Conservation (phyloP, 2,888 invertebrate species). For the Cataglyphis rosenhaueri region DNA sequence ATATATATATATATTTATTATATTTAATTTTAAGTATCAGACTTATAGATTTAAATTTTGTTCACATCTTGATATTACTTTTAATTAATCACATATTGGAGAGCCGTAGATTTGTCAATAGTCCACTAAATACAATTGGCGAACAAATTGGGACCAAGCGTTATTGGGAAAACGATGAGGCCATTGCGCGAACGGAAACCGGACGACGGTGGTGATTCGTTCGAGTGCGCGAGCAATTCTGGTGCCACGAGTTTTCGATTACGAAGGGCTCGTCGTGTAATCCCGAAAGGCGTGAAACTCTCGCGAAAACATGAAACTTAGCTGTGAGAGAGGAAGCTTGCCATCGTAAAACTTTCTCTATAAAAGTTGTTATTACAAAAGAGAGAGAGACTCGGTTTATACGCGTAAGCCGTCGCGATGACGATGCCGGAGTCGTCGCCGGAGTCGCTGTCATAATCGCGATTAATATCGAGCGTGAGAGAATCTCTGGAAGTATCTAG, state of each 20-base stretch:
- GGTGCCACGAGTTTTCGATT: slow-evolving; percentile 59
- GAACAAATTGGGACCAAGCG: slow-evolving; percentile 32
- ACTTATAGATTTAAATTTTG: background rate
- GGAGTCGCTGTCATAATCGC: slow-evolving; percentile 56
- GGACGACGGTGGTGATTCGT: slow-evolving; percentile 36
- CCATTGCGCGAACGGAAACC: slow-evolving; percentile 54
- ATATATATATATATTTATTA: background rate
- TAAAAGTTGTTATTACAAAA: slow-evolving; percentile 64
- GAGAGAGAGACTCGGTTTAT: slow-evolving; percentile 51
- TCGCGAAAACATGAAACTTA: slow-evolving; percentile 33
- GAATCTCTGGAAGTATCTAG: background rate
- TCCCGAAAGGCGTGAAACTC: slow-evolving; percentile 59
- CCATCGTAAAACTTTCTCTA: slow-evolving; percentile 57
- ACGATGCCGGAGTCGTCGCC: slow-evolving; percentile 22
- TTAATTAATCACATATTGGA: background rate
- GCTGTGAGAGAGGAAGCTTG: slow-evolving; percentile 30
- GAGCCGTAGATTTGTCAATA: background rate
- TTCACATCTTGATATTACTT: background rate
- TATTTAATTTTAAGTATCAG: background rate
- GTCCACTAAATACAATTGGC: slow-evolving; percentile 19
- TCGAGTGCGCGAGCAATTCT: slow-evolving; percentile 19
- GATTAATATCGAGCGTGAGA: slow-evolving; percentile 53
- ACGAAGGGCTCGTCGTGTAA: slow-evolving; percentile 52
- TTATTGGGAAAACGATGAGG: slow-evolving; percentile 34
- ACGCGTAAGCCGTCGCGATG: slow-evolving; percentile 29